Conservation (phyloP, 2,113 vertebrate genomes). For the Calyptommatus sinebrachiatus region DNA sequence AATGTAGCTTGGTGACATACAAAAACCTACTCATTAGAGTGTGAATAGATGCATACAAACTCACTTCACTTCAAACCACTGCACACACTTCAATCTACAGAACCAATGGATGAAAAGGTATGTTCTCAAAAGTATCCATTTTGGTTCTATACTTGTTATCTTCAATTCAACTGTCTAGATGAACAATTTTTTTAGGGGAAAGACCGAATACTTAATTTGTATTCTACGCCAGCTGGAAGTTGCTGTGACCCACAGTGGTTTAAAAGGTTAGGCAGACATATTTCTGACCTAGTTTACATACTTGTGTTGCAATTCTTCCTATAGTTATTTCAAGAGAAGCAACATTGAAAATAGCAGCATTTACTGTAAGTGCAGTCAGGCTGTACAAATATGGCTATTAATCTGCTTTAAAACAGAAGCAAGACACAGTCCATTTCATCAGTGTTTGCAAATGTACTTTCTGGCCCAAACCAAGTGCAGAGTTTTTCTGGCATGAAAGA, state of each 20-base stretch:
- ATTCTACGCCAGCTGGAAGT: background rate
- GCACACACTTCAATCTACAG: slow-evolving; percentile 2
- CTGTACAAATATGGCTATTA: background rate
- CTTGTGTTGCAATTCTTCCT: background rate
- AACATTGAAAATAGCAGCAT: background rate
- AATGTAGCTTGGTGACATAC: slow-evolving; percentile 57
- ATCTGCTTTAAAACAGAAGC: background rate
- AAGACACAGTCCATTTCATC: too few species aligned
- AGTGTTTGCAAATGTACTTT: too few species aligned
- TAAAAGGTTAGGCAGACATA: background rate
- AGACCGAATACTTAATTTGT: slow-evolving; percentile 19
- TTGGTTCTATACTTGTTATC: background rate
- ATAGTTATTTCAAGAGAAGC: background rate
- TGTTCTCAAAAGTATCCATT: background rate
- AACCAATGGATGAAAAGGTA: background rate
- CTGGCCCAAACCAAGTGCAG: too few species aligned
- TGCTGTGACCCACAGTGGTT: background rate
- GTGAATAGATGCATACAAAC: slow-evolving; percentile 28
- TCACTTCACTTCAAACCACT: background rate
- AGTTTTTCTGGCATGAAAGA: too few species aligned
- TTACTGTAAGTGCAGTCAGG: background rate
- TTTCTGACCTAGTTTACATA: background rate
- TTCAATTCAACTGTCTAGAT: background rate
- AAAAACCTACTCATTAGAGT: slow-evolving; percentile 48
- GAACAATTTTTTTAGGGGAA: slow-evolving; percentile 22